Evolutionary conservation across 2,113 vertebrate species (phyloP).

Genomic region (Ptilorrhoa leucosticta): DNA sequence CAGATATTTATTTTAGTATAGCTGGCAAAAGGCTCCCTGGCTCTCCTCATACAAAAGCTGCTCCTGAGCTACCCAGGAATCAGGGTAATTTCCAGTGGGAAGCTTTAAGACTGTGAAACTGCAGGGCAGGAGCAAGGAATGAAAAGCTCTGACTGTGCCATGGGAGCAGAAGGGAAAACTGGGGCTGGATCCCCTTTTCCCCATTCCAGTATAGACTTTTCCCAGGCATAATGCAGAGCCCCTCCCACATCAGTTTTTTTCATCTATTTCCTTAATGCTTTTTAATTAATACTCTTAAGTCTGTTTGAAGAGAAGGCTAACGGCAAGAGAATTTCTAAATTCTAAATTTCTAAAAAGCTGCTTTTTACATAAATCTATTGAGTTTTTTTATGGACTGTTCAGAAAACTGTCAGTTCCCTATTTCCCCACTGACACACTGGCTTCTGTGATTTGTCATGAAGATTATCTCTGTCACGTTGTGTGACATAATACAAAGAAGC

Average conservation of each 20-base stretch:
- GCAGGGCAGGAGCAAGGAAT: neutral
- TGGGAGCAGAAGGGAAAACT: neutral
- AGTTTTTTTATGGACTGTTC: neutral
- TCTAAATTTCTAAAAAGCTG: neutral
- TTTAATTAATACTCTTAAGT: neutral
- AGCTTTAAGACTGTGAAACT: neutral
- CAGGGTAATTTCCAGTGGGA: neutral
- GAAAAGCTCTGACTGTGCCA: neutral
- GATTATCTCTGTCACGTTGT: neutral
- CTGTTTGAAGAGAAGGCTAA: neutral
- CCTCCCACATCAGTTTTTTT: neutral
- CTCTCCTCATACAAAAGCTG: neutral
- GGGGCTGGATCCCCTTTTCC: neutral
- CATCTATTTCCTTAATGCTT: neutral
- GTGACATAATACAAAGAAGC: constrained; percentile 14
- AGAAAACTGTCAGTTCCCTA: neutral
- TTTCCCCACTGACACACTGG: neutral
- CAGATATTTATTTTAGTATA: neutral
- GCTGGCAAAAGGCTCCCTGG: rapidly evolving
- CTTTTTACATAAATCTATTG: neutral
- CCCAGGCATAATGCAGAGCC: neutral
- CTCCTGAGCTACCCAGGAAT: neutral
- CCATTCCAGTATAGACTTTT: neutral
- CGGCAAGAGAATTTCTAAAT: neutral
- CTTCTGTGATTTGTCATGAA: constrained; percentile 29